Evolutionary conservation across 2,888 invertebrate species (phyloP).

Genomic region (Phalangium opilio): DNA sequence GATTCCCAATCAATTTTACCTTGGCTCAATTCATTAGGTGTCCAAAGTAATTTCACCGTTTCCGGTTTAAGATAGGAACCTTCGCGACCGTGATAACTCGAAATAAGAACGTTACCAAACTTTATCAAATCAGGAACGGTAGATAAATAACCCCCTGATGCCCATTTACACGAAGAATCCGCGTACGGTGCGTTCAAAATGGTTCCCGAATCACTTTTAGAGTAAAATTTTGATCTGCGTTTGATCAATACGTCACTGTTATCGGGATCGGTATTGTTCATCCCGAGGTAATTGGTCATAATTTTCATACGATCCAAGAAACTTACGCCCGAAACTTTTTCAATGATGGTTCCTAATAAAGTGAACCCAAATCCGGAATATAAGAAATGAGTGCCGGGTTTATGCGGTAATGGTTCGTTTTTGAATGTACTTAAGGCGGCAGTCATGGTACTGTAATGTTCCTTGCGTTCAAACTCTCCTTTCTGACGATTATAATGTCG

Average conservation of each 20-base stretch:
- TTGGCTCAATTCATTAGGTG: constrained; percentile 24
- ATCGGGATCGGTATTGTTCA: constrained; percentile 4
- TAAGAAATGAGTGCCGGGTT: constrained; percentile 6
- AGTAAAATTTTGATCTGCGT: not conserved
- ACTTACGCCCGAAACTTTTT: not conserved
- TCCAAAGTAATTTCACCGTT: constrained; percentile 34
- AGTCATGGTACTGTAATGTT: constrained; percentile 1
- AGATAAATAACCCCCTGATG: constrained; percentile 43
- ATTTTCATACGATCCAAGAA: not conserved
- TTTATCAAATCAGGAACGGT: constrained; percentile 36
- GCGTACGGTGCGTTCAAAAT: constrained; percentile 41
- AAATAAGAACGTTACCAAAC: constrained; percentile 41
- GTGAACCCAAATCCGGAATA: constrained; percentile 9
- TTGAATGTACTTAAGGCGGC: constrained; percentile 1
- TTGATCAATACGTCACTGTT: not conserved
- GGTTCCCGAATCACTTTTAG: no score
- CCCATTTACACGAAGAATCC: constrained; percentile 44
- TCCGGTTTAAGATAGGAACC: constrained; percentile 31
- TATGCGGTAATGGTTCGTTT: constrained; percentile 4
- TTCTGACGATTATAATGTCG: constrained; percentile 36
- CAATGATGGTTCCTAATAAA: constrained; percentile 6
- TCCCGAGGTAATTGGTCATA: not conserved
- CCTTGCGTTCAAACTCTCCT: constrained; percentile 3
- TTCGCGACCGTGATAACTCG: constrained; percentile 32
- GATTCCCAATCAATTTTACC: no score